Conservation (phyloP, 2,888 invertebrate genomes). For the Therioaphis trifolii region DNA sequence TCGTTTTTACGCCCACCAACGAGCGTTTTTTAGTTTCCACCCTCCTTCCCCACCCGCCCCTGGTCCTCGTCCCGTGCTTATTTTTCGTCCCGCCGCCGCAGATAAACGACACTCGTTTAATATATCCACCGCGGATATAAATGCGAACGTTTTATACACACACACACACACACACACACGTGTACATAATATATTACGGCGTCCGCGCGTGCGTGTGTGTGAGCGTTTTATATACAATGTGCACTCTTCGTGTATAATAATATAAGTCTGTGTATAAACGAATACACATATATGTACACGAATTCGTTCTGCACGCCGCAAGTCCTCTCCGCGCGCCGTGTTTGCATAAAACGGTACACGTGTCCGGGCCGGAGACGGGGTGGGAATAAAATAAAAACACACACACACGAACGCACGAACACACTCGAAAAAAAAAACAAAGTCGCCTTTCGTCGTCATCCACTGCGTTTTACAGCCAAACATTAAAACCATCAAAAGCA, state of each 20-base stretch:
- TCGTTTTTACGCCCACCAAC: constrained; percentile 60
- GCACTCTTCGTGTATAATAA: neutral
- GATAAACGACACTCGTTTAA: constrained; percentile 60
- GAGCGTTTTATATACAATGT: neutral
- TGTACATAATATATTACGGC: neutral
- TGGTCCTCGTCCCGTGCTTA: too few species aligned
- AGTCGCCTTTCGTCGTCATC: constrained; percentile 45
- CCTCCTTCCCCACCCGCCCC: neutral
- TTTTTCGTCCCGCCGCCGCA: neutral
- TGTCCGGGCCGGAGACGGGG: constrained; percentile 42
- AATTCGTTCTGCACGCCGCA: constrained; percentile 31
- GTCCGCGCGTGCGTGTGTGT: neutral
- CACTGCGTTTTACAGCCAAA: constrained; percentile 59
- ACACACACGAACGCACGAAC: neutral
- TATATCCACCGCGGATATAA: constrained; percentile 47
- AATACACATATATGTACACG: neutral
- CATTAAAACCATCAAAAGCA: constrained; percentile 60
- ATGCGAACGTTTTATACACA: constrained; percentile 33
- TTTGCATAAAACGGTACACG: constrained; percentile 60
- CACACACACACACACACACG: neutral
- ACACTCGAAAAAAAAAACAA: constrained; percentile 28
- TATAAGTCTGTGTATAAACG: neutral
- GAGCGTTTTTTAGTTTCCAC: constrained; percentile 42
- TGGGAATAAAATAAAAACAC: neutral
- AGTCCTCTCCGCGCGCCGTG: constrained; percentile 39